Conservation (phyloP, 2,113 vertebrate species). For the Mastomys coucha region DNA sequence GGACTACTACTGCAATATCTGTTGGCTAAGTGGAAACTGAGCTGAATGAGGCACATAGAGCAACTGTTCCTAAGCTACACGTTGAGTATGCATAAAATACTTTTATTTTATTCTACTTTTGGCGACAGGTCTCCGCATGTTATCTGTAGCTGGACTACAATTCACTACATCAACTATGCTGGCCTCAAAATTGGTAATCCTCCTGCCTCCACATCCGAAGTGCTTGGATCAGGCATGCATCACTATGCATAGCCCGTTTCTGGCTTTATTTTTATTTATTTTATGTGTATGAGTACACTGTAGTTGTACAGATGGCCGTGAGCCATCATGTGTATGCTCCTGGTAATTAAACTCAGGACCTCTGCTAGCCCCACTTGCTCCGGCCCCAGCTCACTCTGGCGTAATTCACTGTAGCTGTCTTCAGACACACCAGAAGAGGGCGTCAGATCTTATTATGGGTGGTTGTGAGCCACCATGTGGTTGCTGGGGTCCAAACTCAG, state of each 20-base stretch:
- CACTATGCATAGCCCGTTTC: not conserved
- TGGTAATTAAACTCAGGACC: no score
- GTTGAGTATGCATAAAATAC: not conserved
- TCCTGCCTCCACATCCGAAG: not conserved
- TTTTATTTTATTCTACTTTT: not conserved
- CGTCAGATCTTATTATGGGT: no score
- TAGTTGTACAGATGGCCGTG: no score
- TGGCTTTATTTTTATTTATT: no score
- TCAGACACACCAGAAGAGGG: no score
- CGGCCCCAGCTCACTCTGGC: no score
- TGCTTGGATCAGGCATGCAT: not conserved
- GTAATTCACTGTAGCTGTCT: no score
- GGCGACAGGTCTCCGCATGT: not conserved
- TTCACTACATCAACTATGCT: not conserved
- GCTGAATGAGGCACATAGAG: not conserved
- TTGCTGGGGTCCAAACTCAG: no score
- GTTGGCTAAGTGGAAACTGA: not conserved
- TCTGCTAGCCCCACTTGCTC: no score
- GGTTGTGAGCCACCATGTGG: no score
- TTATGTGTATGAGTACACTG: no score
- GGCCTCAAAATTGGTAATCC: not conserved
- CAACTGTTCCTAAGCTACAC: conserved; percentile 8
- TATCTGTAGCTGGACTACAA: not conserved
- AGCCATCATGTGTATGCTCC: no score
- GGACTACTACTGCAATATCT: conserved; percentile 1